phyloP scores from a whole-genome alignment of 2,797 vertebrate genomes.

The Lacerta viridis region DNA sequence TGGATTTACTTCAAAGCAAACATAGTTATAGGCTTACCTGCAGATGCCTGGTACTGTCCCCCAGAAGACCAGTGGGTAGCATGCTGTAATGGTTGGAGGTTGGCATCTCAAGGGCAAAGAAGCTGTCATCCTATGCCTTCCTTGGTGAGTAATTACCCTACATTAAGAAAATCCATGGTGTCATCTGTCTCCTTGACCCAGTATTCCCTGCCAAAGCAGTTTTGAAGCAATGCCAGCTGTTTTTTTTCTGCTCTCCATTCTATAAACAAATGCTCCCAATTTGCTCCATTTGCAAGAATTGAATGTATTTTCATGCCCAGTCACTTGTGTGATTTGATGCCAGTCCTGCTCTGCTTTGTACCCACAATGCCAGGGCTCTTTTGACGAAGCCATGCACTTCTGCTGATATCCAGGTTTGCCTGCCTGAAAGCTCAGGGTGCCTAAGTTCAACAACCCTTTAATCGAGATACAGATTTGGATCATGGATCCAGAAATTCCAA shows the following conservation, averaged over 20 bases:
- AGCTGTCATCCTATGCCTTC: not conserved
- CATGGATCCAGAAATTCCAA: not conserved
- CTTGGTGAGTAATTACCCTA: not conserved
- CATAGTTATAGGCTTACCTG: not conserved
- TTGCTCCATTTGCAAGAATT: not conserved
- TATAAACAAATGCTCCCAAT: not conserved
- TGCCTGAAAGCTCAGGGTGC: not conserved
- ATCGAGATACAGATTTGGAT: not conserved
- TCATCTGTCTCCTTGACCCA: not conserved
- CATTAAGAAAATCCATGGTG: not conserved
- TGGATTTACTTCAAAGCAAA: not conserved
- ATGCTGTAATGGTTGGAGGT: not conserved
- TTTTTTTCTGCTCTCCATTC: not conserved
- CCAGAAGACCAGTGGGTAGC: not conserved
- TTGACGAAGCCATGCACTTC: not conserved
- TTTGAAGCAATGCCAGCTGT: not conserved
- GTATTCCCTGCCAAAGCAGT: not conserved
- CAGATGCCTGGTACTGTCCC: not conserved
- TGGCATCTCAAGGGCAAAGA: not conserved
- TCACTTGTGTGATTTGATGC: not conserved
- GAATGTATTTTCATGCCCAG: not conserved
- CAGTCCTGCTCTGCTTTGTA: not conserved
- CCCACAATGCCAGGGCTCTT: not conserved
- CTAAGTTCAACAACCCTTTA: not conserved
- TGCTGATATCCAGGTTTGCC: not conserved